phyloP scores from a whole-genome alignment of 2,797 vertebrate genomes.

The Aldrovandia affinis region DNA sequence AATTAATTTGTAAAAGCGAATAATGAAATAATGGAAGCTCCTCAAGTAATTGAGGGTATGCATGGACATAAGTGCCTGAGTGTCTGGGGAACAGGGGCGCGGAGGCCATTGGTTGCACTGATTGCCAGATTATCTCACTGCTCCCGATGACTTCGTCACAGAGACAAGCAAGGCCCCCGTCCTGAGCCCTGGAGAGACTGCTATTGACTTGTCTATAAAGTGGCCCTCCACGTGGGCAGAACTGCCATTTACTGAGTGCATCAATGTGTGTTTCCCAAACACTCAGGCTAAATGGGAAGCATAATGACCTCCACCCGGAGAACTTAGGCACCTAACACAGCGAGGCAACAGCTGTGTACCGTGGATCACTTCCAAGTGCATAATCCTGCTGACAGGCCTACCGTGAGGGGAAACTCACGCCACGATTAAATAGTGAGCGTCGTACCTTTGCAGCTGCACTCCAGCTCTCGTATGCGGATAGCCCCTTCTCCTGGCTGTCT shows the following conservation, averaged over 20 bases:
- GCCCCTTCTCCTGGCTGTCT: neutral
- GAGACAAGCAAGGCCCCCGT: neutral
- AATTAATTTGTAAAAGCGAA: neutral
- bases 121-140: neutral
- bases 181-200: neutral
- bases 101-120: neutral
- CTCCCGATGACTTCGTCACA: neutral
- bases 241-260: constrained; percentile 8
- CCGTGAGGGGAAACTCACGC: neutral
- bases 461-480: neutral
- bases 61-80: neutral
- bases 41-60: neutral
- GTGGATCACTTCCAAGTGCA: neutral
- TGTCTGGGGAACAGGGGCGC: neutral
- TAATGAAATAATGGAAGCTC: neutral
- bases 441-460: neutral
- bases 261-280: constrained; percentile 25
- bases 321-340: constrained; percentile 10
- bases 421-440: neutral
- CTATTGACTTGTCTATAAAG: constrained; percentile 17
- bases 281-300: constrained; percentile 5
- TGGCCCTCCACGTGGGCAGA: neutral
- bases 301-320: constrained; percentile 19
- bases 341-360: neutral
- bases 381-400: constrained; percentile 18